Evolutionary conservation across 2,888 invertebrate species (phyloP).

Genomic region (Netelia melanura): DNA sequence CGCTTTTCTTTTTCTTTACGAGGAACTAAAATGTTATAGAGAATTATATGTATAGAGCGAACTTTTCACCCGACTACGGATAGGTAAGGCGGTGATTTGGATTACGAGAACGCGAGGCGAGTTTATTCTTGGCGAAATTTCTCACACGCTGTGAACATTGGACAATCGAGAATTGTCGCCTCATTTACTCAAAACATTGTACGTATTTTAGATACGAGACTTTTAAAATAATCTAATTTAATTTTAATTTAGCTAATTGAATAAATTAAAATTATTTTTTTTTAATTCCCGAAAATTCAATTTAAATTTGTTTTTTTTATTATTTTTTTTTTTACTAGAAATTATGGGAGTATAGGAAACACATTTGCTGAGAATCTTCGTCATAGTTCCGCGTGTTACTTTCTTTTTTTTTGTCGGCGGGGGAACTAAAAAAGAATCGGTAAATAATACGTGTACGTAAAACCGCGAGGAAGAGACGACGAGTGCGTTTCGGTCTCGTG

Average conservation of each 20-base stretch:
- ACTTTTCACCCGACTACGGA: background rate
- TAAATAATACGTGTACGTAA: slow-evolving; percentile 16
- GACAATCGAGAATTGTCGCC: background rate
- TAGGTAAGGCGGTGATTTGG: background rate
- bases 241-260: background rate
- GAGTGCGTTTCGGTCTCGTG: slow-evolving; percentile 38
- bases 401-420: background rate
- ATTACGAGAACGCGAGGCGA: background rate
- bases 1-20: background rate
- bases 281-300: background rate
- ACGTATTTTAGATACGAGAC: background rate
- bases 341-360: background rate
- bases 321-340: too few relatives aligned
- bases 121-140: background rate
- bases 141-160: background rate
- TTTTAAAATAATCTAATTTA: background rate
- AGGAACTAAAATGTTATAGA: background rate
- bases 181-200: background rate
- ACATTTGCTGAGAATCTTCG: background rate
- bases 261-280: slow-evolving; percentile 15
- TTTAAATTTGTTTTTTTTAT: too few relatives aligned
- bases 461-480: slow-evolving; percentile 15
- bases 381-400: background rate
- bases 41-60: background rate
- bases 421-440: slow-evolving; percentile 13